Conservation (phyloP, 2,888 invertebrate species). For the Macrophya annulata region DNA sequence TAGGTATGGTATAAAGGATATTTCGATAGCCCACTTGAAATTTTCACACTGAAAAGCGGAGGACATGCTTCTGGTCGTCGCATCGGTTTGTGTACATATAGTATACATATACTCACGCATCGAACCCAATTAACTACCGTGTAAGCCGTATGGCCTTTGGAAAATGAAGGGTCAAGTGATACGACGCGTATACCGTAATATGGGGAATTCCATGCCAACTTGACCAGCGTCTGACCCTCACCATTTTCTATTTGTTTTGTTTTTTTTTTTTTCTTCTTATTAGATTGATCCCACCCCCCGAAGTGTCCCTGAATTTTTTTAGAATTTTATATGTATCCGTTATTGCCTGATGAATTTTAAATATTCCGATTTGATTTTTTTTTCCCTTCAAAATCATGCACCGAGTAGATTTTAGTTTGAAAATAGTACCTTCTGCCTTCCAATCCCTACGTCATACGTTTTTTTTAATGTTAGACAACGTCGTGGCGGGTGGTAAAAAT, state of each 20-base stretch:
- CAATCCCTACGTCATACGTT: background rate
- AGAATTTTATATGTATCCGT: too few species aligned
- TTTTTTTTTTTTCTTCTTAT: too few species aligned
- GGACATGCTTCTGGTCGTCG: background rate
- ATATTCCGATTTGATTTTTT: too few species aligned
- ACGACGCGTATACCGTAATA: background rate
- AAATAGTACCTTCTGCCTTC: background rate
- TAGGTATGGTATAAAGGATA: background rate
- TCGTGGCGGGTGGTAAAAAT: background rate
- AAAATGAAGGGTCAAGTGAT: conserved; percentile 21
- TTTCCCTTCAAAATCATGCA: too few species aligned
- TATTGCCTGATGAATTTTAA: too few species aligned
- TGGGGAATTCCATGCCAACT: too few species aligned
- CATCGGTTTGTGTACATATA: background rate
- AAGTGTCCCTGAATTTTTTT: too few species aligned
- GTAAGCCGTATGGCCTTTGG: conserved; percentile 5
- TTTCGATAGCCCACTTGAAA: conserved; percentile 19
- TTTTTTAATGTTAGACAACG: background rate
- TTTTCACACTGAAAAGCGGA: background rate
- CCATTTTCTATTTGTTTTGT: too few species aligned
- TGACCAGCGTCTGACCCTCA: too few species aligned
- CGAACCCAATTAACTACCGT: conserved; percentile 1
- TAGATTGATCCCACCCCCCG: too few species aligned
- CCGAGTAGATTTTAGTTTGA: background rate
- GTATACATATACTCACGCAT: background rate